These are phyloP conservation scores for Barnardius zonarius DNA, from an alignment of 2,113 vertebrate genomes.

Conservation along the genomic window DNA sequence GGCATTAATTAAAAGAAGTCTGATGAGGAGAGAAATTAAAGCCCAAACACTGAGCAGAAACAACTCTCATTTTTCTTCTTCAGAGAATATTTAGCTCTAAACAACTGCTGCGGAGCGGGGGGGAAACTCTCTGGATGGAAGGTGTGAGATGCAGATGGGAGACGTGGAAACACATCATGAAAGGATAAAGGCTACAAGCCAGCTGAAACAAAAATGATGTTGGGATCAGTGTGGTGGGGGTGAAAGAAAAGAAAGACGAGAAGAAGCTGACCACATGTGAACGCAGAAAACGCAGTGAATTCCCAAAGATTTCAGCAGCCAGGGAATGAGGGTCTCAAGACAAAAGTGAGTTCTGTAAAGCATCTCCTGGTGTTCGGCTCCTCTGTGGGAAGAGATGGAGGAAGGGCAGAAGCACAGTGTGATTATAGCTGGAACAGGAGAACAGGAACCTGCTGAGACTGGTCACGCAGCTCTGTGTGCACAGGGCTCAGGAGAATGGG, in stretches of 20 bases:
- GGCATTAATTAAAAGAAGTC: slow-evolving; percentile 58
- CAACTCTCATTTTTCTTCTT: slow-evolving; percentile 9
- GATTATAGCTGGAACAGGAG: neutral
- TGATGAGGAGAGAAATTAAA: slow-evolving; percentile 44
- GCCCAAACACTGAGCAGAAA: neutral
- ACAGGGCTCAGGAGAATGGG: neutral
- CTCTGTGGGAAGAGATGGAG: neutral
- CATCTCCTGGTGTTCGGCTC: neutral
- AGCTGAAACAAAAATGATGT: neutral
- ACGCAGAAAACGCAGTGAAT: neutral
- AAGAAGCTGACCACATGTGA: neutral
- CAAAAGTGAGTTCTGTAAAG: neutral
- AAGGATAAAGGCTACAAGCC: neutral
- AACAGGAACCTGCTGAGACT: neutral
- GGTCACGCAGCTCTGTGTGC: neutral
- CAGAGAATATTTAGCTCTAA: neutral
- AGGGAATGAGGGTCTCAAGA: neutral
- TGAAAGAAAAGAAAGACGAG: neutral
- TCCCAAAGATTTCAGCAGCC: neutral
- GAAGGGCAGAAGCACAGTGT: neutral
- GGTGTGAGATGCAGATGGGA: neutral
- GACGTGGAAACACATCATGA: neutral
- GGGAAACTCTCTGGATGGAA: neutral
- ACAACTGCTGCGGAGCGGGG: neutral
- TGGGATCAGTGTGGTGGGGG: neutral